Conservation (phyloP, 2,888 invertebrate genomes). For the Baccha elongata region DNA sequence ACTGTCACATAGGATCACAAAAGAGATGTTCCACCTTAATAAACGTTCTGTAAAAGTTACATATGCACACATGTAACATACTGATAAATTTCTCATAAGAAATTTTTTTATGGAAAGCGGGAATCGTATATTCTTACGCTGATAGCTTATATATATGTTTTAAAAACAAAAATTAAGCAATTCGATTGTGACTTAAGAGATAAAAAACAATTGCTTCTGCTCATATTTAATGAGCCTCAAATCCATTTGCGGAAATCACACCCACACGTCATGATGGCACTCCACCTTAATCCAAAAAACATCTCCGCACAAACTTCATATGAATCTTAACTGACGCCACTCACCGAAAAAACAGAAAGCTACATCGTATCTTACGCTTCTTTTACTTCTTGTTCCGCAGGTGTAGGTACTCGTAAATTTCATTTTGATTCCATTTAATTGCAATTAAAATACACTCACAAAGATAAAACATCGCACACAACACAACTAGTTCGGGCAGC, state of each 20-base stretch:
- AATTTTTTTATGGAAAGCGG: no score
- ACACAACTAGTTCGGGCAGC: slow-evolving; percentile 45
- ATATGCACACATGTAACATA: no score
- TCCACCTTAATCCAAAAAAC: neutral
- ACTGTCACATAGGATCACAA: no score
- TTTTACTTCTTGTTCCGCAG: slow-evolving; percentile 43
- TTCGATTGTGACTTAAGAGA: slow-evolving; percentile 17
- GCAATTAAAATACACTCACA: slow-evolving; percentile 73
- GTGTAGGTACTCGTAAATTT: slow-evolving; percentile 60
- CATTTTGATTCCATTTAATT: slow-evolving; percentile 70
- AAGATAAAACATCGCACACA: slow-evolving; percentile 71
- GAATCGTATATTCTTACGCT: no score
- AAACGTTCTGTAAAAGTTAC: no score
- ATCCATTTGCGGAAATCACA: slow-evolving; percentile 60
- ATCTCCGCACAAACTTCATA: slow-evolving; percentile 13
- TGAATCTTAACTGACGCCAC: slow-evolving; percentile 24
- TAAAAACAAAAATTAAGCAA: neutral
- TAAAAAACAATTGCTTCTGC: slow-evolving; percentile 32
- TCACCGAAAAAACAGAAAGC: neutral
- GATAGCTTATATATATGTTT: no score
- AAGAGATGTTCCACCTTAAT: no score
- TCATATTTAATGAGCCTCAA: slow-evolving; percentile 42
- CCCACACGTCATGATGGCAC: slow-evolving; percentile 55
- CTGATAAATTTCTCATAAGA: no score
- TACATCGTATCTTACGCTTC: slow-evolving; percentile 44